Evolutionary conservation across 2,113 vertebrate species (phyloP).

Genomic region (Calyptommatus sinebrachiatus): DNA sequence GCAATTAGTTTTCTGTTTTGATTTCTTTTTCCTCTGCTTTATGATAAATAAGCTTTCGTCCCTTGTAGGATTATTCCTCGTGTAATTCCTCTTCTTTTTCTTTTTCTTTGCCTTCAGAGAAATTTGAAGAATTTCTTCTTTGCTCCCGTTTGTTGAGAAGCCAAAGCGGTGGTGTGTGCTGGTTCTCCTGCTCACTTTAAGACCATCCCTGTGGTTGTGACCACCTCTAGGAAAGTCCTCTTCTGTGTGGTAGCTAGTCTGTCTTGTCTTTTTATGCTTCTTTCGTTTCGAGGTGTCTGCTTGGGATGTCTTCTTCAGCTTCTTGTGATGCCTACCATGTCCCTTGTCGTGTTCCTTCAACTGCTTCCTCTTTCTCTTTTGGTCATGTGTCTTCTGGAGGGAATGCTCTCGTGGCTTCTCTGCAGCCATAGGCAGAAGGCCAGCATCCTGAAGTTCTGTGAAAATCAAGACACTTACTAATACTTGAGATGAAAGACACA

Average conservation of each 20-base stretch:
- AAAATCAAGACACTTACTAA: conserved; percentile 43
- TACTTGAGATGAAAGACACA: background rate
- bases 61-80: background rate
- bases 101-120: conserved; percentile 35
- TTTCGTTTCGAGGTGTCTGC: conserved; percentile 2
- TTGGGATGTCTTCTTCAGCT: background rate
- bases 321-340: conserved; percentile 13
- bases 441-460: conserved; percentile 73
- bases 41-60: conserved; percentile 72
- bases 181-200: conserved; percentile 22
- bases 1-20: conserved; percentile 50
- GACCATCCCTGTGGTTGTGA: background rate
- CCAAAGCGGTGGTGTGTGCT: background rate
- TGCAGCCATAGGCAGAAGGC: conserved; percentile 57
- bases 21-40: conserved; percentile 73
- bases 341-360: conserved; percentile 36
- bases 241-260: rapidly evolving
- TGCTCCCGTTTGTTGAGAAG: conserved; percentile 28
- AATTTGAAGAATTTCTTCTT: background rate
- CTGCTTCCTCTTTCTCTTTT: conserved; percentile 46
- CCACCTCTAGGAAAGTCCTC: conserved; percentile 67
- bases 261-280: conserved; percentile 29
- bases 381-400: background rate
- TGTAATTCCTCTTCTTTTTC: conserved; percentile 46
- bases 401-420: conserved; percentile 7